These are phyloP conservation scores for Scleropages formosus DNA, from an alignment of 2,797 vertebrate species.

Conservation along the genomic window DNA sequence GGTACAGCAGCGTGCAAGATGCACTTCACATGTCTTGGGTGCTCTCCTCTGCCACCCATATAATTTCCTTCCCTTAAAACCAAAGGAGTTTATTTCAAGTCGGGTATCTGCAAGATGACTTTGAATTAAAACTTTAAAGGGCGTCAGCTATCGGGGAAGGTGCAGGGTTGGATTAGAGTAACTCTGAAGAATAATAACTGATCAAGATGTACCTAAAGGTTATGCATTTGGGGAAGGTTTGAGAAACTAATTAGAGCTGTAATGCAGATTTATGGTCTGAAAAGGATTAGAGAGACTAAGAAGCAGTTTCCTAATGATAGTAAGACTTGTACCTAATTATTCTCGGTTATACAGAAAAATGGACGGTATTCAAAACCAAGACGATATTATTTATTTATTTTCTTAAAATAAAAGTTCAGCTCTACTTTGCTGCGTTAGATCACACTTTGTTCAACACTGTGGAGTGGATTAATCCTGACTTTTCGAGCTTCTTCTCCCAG, in stretches of 20 bases:
- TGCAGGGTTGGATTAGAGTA: conserved; percentile 14
- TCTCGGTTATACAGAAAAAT: neutral
- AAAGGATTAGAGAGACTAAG: conserved; percentile 5
- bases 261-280: neutral
- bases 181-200: neutral
- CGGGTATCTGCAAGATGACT: neutral
- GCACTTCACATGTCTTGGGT: neutral
- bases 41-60: neutral
- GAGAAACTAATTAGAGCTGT: neutral
- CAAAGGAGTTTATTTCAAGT: neutral
- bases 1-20: neutral
- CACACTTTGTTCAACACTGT: no score
- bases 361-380: neutral
- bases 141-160: neutral
- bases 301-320: neutral
- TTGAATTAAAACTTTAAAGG: neutral
- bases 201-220: conserved; percentile 5
- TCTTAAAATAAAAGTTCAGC: no score
- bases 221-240: neutral
- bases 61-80: neutral
- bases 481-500: neutral
- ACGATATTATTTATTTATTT: no score
- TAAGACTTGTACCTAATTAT: neutral
- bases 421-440: no score
- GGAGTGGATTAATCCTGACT: neutral